Evolutionary conservation across 2,888 invertebrate species (phyloP), one percentile per base, ranked within the genome.

Genomic region (Dromius quadrimaculatus): DNA sequence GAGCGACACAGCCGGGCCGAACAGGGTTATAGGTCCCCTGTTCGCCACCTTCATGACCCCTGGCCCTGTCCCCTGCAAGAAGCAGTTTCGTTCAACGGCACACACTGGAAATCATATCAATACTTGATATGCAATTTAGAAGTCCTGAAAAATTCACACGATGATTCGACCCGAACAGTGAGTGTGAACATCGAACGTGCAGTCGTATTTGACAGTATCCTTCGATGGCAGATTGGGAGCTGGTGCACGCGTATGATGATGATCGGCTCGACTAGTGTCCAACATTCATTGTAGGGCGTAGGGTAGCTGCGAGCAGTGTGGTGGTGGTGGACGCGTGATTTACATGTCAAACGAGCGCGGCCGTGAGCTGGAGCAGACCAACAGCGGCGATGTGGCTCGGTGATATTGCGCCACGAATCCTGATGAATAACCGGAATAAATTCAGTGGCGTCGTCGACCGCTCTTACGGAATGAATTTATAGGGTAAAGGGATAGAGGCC

Each of bases 51-150:
- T 8, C 57, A 8, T 34, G 17, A 74, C 66, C 61, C 38, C 23
- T 50, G 45, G n/a, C 47, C 32, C 34, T 23, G 38, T 32, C n/a
- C 8, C 32, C 68, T 43, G 71, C 57, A 70, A 71, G 72, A 61
- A 69, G 61, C 54, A 43, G 72, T 68, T 71, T 73, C 73, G 73
- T 74, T 76, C 75, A 76, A 41, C 15, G 41, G 41, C 41, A 54
- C 75, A 76, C 76, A 72, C 74, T 75, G 74, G 76, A 78, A 78
- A 78, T 78, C 78, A 78, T 77, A 79, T 79, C 78, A 79, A 79
- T 79, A 78, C 75, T 78, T 79, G 77, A 79, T 79, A 78, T 78
- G 79, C 79, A 79, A 79, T 79, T 79, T 79, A 78, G 77, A 75
- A 77, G 74, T 74, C 73, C 73, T 78, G 75, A 79, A 79, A 79